Percentiles rank a stretch among this genome's conserved stretches.
Evolutionary conservation across 92 coral and sea anemone genomes (phyloP).

Genomic region (Blastomussa wellsi): DNA sequence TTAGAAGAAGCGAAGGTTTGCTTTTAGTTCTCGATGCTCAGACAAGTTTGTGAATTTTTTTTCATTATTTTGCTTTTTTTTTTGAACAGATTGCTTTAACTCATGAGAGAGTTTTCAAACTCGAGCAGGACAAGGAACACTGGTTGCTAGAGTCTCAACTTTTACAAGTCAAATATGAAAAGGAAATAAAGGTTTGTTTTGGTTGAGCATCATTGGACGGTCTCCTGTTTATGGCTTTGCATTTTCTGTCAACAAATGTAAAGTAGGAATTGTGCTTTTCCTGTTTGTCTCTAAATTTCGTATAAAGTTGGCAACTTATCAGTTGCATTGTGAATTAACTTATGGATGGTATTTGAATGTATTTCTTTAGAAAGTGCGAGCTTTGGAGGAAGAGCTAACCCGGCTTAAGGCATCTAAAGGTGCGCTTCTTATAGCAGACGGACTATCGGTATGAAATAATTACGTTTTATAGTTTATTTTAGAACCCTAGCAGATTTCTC

Average conservation of each 20-base stretch:
- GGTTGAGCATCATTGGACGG: background rate
- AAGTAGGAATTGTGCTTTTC: too few species aligned
- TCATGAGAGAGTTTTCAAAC: conserved; percentile 79
- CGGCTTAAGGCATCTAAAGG: conserved; percentile 7
- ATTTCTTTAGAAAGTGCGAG: conserved; percentile 66
- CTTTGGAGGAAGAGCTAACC: conserved; percentile 71
- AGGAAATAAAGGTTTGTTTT: conserved; percentile 73
- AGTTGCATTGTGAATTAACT: too few species aligned
- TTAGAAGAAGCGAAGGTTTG: too few species aligned
- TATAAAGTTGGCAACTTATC: too few species aligned
- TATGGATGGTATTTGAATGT: background rate
- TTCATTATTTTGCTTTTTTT: background rate
- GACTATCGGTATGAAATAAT: conserved; percentile 8
- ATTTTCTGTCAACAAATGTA: too few species aligned
- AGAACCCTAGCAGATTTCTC: too few species aligned
- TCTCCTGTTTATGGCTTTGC: background rate
- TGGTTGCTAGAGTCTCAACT: conserved; percentile 97
- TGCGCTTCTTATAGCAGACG: background rate
- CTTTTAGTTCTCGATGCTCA: too few species aligned
- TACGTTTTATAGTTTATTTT: background rate
- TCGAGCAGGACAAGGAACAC: conserved; percentile 96
- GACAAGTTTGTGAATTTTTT: background rate
- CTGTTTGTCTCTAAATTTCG: too few species aligned
- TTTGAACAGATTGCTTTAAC: conserved; percentile 71
- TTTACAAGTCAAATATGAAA: conserved; percentile 88